These are phyloP conservation scores for Galemys pyrenaicus DNA, from an alignment of 2,113 vertebrate genomes.

Conservation along the genomic window DNA sequence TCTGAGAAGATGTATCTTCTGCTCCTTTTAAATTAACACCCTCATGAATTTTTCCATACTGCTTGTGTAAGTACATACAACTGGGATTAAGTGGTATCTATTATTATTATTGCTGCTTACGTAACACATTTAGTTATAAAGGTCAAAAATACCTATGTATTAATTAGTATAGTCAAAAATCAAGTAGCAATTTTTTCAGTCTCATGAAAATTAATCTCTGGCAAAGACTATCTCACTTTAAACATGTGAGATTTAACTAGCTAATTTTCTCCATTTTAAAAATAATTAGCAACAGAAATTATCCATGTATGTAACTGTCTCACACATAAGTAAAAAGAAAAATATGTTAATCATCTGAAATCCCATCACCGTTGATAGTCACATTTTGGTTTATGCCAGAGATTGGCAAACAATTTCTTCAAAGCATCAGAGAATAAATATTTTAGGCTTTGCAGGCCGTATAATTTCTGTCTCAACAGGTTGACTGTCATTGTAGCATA, in stretches of 20 bases:
- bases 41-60: neutral
- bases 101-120: neutral
- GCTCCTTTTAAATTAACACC: neutral
- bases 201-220: conserved; percentile 22
- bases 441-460: neutral
- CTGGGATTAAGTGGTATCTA: neutral
- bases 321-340: conserved; percentile 2
- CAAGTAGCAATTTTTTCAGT: neutral
- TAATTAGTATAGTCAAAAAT: neutral
- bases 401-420: neutral
- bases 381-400: neutral
- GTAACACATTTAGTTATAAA: neutral
- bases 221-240: neutral
- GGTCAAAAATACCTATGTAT: neutral
- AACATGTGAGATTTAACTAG: neutral
- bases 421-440: neutral
- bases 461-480: neutral
- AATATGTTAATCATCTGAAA: neutral
- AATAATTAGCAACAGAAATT: neutral
- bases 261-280: conserved; percentile 34
- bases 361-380: neutral
- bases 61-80: neutral
- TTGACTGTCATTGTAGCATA: neutral
- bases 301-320: neutral
- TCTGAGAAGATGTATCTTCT: neutral